These are phyloP conservation scores for Heliopora coerulea DNA, from an alignment of 92 coral and sea anemone species.

Conservation along the genomic window DNA sequence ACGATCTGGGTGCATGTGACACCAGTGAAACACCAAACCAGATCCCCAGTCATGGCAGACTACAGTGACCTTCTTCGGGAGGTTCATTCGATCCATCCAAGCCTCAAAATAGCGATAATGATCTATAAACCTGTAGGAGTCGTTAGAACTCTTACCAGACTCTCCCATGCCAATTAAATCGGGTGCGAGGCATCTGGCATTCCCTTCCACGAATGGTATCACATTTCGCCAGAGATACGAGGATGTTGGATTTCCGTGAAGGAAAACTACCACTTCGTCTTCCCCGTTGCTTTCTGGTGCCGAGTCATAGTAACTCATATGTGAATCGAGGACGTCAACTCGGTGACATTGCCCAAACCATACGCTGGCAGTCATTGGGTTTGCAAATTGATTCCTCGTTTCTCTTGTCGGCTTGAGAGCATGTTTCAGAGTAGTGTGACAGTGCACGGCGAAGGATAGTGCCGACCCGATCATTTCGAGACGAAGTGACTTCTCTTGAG, in stretches of 20 bases:
- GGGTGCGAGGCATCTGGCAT: slow-evolving; percentile 29
- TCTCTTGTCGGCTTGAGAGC: not conserved
- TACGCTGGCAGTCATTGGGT: slow-evolving; percentile 14
- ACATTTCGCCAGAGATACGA: slow-evolving; percentile 50
- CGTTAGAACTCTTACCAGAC: slow-evolving; percentile 9
- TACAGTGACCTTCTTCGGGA: slow-evolving; percentile 23
- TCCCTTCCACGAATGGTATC: slow-evolving; percentile 7
- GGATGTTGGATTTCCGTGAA: slow-evolving; percentile 49
- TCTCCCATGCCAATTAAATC: slow-evolving; percentile 52
- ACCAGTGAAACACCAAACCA: slow-evolving; percentile 42
- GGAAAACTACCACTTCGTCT: slow-evolving; percentile 32
- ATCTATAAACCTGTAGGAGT: slow-evolving; percentile 35
- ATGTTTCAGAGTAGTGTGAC: slow-evolving; percentile 28
- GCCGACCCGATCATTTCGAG: slow-evolving; percentile 9
- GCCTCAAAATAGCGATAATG: slow-evolving; percentile 33
- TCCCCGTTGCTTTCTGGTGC: slow-evolving; percentile 8
- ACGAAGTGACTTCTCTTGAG: not conserved
- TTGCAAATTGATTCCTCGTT: not conserved
- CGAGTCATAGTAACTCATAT: slow-evolving; percentile 33
- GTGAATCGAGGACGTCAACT: slow-evolving; percentile 22
- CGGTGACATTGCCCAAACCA: slow-evolving; percentile 26
- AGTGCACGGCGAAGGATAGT: slow-evolving; percentile 17
- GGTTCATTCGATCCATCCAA: slow-evolving; percentile 31
- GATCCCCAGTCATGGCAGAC: slow-evolving; percentile 53
- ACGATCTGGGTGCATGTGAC: slow-evolving; percentile 33